Conservation (phyloP, 2,888 invertebrate species). For the Amiota communis region DNA sequence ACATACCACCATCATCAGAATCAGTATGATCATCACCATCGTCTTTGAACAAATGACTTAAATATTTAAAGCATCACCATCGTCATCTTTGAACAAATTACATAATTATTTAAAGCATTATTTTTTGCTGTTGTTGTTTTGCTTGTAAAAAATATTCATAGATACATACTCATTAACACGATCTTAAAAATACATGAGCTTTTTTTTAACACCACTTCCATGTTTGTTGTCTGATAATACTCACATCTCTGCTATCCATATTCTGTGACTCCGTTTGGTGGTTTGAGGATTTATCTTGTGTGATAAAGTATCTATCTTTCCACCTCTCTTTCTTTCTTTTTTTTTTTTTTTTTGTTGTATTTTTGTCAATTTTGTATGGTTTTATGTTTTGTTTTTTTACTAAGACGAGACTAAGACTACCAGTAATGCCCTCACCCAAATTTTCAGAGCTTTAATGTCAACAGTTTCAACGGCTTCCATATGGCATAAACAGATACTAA, state of each 20-base stretch:
- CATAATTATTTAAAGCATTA: neutral
- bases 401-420: neutral
- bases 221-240: neutral
- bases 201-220: slow-evolving; percentile 18
- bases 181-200: slow-evolving; percentile 15
- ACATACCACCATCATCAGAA: neutral
- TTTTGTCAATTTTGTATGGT: neutral
- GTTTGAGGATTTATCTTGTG: neutral
- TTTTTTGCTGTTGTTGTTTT: neutral
- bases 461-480: slow-evolving; percentile 27
- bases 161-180: neutral
- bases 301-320: neutral
- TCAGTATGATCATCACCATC: neutral
- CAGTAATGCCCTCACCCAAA: neutral
- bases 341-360: neutral
- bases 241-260: neutral
- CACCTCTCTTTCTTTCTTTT: no score
- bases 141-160: neutral
- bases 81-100: neutral
- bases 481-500: slow-evolving; percentile 28
- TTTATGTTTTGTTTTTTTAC: neutral
- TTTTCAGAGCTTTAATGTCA: slow-evolving; percentile 37
- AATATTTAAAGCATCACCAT: neutral
- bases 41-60: neutral
- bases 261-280: neutral